Conservation (phyloP, 2,797 vertebrate genomes). For the Poecile montanus region DNA sequence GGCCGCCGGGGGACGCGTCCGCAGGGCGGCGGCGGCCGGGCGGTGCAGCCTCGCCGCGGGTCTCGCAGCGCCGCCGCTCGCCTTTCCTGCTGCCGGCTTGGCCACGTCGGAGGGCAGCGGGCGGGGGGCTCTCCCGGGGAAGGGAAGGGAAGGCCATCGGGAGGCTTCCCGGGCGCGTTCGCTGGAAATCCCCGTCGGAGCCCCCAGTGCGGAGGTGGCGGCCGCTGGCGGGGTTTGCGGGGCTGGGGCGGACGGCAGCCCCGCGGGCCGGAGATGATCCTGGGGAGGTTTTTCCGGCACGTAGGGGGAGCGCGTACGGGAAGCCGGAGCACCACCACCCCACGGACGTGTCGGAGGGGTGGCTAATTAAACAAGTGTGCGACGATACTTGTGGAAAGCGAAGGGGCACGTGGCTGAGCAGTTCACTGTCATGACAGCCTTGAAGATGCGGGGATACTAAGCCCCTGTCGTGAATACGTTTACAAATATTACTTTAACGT, state of each 20-base stretch:
- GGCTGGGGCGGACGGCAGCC: background rate
- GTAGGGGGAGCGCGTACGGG: background rate
- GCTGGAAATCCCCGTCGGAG: background rate
- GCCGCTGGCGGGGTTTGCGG: background rate
- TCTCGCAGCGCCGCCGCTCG: background rate
- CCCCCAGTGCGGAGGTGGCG: background rate
- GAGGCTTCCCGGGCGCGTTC: background rate
- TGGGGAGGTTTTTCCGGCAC: background rate
- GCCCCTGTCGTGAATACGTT: background rate
- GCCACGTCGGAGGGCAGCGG: background rate
- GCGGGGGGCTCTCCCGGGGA: background rate
- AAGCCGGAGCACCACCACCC: accelerated
- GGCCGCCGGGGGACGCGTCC: background rate
- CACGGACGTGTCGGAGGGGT: too few relatives aligned
- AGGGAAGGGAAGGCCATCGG: background rate
- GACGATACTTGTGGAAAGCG: background rate
- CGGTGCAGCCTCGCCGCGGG: background rate
- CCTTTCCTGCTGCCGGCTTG: background rate
- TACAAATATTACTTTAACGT: background rate
- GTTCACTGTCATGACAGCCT: background rate
- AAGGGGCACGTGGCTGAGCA: background rate
- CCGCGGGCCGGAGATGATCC: background rate
- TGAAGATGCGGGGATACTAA: background rate
- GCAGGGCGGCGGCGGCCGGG: background rate
- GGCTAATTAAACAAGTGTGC: background rate